Evolutionary conservation across 2,113 vertebrate genomes (phyloP).

Genomic region (Amphilophus citrinellus): DNA sequence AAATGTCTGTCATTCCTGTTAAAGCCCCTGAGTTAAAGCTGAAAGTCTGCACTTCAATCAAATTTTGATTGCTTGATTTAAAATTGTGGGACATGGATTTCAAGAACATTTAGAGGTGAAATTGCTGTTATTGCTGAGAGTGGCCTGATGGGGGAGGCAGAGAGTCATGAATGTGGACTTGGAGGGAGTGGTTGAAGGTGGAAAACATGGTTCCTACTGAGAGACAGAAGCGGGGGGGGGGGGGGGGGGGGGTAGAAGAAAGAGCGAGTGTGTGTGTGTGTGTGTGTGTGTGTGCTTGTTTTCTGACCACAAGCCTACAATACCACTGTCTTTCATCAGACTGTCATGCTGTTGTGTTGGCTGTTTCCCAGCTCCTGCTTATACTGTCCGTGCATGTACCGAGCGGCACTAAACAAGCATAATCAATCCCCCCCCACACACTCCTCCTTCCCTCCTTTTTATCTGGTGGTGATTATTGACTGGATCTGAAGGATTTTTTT

Average conservation of each 20-base stretch:
- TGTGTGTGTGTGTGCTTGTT: background rate
- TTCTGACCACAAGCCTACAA: slow-evolving; percentile 39
- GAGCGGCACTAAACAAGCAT: slow-evolving; percentile 30
- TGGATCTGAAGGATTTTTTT: slow-evolving; percentile 53
- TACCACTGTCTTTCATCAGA: slow-evolving; percentile 38
- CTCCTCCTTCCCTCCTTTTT: background rate
- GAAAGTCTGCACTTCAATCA: background rate
- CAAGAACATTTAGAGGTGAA: background rate
- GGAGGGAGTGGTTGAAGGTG: slow-evolving; percentile 68
- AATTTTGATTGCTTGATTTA: background rate
- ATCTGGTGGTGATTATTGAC: slow-evolving; percentile 63
- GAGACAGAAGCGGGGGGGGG: slow-evolving; percentile 24
- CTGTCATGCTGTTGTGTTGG: slow-evolving; percentile 26
- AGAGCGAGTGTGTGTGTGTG: too few species aligned
- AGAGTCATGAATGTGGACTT: slow-evolving; percentile 53
- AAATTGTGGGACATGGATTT: background rate
- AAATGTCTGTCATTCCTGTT: background rate
- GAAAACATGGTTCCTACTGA: slow-evolving; percentile 58
- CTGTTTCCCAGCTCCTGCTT: slow-evolving; percentile 30
- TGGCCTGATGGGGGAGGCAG: slow-evolving; percentile 70
- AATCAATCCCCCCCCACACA: slow-evolving; percentile 34
- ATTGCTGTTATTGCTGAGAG: background rate
- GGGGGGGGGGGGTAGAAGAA: too few species aligned
- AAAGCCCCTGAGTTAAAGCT: background rate
- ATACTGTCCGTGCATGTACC: slow-evolving; percentile 6